Percentiles rank a stretch among this genome's conserved stretches.
Conservation (phyloP, 2,888 invertebrate genomes). For the Ophion ventricosus region DNA sequence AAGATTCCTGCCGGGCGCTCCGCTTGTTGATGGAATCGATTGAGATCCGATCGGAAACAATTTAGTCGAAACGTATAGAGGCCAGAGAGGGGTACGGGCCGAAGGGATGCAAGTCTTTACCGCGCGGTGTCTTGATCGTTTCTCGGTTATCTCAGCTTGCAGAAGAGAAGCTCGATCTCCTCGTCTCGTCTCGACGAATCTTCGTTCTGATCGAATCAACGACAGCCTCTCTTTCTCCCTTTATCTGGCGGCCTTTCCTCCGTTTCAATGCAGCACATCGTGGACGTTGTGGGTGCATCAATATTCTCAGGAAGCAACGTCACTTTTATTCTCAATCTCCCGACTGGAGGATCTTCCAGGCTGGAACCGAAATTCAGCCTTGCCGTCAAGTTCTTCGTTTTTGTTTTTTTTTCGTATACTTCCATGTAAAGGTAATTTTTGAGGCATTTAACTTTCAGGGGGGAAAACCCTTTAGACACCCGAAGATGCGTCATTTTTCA, state of each 20-base stretch:
- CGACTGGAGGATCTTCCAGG: slow-evolving; percentile 31
- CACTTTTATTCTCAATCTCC: slow-evolving; percentile 63
- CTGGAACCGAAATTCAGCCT: slow-evolving; percentile 31
- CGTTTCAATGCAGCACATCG: slow-evolving; percentile 10
- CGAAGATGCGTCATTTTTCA: too few relatives aligned
- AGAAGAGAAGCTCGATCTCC: slow-evolving; percentile 8
- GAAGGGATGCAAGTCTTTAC: slow-evolving; percentile 20
- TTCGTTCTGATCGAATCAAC: slow-evolving; percentile 36
- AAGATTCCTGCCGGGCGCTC: slow-evolving; percentile 1
- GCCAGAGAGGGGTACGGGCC: background rate
- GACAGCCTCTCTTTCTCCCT: slow-evolving; percentile 3
- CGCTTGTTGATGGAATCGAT: slow-evolving; percentile 64
- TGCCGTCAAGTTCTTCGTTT: slow-evolving; percentile 18
- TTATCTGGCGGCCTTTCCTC: background rate
- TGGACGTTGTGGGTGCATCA: slow-evolving; percentile 61
- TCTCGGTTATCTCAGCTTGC: slow-evolving; percentile 50
- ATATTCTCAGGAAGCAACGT: slow-evolving; percentile 71
- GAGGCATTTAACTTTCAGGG: background rate
- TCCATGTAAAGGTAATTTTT: background rate
- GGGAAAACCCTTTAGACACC: too few relatives aligned
- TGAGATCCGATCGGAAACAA: slow-evolving; percentile 71
- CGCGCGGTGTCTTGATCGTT: slow-evolving; percentile 20
- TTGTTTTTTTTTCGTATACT: background rate
- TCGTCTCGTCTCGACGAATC: background rate
- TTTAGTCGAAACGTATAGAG: slow-evolving; percentile 61